A percentile compares a stretch with the other conserved stretches of the same genome.
Evolutionary conservation across 2,113 vertebrate genomes (phyloP).

Genomic region (Neodon shergylaensis): DNA sequence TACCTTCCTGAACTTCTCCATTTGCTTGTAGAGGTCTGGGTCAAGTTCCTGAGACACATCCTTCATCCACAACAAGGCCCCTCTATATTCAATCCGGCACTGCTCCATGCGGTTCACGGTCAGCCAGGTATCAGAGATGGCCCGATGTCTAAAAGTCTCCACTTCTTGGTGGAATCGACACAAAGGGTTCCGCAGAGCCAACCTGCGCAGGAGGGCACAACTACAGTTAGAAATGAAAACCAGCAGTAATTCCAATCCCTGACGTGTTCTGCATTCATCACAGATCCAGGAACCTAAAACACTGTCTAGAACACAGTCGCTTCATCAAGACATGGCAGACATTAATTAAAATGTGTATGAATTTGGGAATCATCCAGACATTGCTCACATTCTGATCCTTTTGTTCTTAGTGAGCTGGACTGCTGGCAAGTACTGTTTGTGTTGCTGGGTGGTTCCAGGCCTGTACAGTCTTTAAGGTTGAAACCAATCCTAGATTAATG

Average conservation of each 20-base stretch:
- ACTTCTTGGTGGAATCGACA: slow-evolving; percentile 97
- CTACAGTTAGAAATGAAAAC: background rate
- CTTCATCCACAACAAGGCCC: slow-evolving; percentile 98
- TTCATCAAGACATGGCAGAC: background rate
- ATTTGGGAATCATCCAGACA: background rate
- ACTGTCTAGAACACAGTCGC: background rate
- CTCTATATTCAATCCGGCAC: slow-evolving; percentile 95
- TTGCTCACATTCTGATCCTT: background rate
- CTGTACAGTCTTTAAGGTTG: background rate
- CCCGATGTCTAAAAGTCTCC: slow-evolving; percentile 96
- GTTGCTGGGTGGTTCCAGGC: background rate
- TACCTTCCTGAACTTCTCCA: slow-evolving; percentile 99
- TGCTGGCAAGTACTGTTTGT: background rate
- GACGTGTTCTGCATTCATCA: background rate
- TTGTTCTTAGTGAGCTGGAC: background rate
- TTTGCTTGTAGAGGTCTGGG: slow-evolving; percentile 97
- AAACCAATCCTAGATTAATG: background rate
- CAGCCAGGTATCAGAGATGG: slow-evolving; percentile 98
- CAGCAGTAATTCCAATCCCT: background rate
- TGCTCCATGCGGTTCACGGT: slow-evolving; percentile 98
- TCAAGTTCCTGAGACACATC: slow-evolving; percentile 98
- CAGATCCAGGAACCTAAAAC: background rate
- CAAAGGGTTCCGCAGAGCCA: slow-evolving; percentile 93
- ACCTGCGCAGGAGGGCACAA: slow-evolving; percentile 80
- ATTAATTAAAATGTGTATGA: background rate